These are phyloP conservation scores for Leptatherina wallacei DNA, from an alignment of 2,797 vertebrate genomes.

Conservation along the genomic window DNA sequence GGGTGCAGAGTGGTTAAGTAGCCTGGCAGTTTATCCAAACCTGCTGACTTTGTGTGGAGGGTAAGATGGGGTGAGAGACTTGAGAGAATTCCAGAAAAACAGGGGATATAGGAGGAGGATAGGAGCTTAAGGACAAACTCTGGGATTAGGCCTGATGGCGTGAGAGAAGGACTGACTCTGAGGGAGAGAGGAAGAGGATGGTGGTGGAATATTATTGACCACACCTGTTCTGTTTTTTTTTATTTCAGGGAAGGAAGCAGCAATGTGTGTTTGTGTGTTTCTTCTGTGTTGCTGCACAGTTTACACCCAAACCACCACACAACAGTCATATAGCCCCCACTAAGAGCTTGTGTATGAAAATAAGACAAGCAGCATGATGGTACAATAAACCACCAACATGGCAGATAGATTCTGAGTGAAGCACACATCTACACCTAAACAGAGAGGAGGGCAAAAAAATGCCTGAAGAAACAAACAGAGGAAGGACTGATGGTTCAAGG, in stretches of 20 bases:
- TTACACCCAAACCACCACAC: slow-evolving; percentile 23
- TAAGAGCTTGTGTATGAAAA: slow-evolving; percentile 31
- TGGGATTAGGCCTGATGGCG: slow-evolving; percentile 77
- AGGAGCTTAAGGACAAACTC: slow-evolving; percentile 79
- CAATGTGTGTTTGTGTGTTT: slow-evolving; percentile 16
- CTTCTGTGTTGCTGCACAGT: slow-evolving; percentile 21
- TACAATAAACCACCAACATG: slow-evolving; percentile 17
- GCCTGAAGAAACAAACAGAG: neutral
- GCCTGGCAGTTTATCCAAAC: slow-evolving; percentile 76
- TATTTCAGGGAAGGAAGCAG: slow-evolving; percentile 19
- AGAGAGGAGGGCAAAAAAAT: neutral
- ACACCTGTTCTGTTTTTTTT: slow-evolving; percentile 82
- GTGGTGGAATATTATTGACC: slow-evolving; percentile 78
- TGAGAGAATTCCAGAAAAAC: slow-evolving; percentile 73
- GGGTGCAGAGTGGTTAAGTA: slow-evolving; percentile 56
- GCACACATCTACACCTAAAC: neutral
- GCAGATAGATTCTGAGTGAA: neutral
- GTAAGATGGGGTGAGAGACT: slow-evolving; percentile 72
- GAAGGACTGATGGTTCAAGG: slow-evolving; percentile 22
- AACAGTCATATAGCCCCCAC: slow-evolving; percentile 7
- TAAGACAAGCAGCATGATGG: slow-evolving; percentile 6
- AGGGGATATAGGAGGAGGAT: slow-evolving; percentile 73
- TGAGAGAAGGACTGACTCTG: slow-evolving; percentile 58
- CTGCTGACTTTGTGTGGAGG: slow-evolving; percentile 77
- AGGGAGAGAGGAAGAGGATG: slow-evolving; percentile 71